A percentile compares a stretch with the other conserved stretches of the same genome.
phyloP scores from a whole-genome alignment of 1,140 invertebrate genomes.

The Leptinotarsa undecemlineata region DNA sequence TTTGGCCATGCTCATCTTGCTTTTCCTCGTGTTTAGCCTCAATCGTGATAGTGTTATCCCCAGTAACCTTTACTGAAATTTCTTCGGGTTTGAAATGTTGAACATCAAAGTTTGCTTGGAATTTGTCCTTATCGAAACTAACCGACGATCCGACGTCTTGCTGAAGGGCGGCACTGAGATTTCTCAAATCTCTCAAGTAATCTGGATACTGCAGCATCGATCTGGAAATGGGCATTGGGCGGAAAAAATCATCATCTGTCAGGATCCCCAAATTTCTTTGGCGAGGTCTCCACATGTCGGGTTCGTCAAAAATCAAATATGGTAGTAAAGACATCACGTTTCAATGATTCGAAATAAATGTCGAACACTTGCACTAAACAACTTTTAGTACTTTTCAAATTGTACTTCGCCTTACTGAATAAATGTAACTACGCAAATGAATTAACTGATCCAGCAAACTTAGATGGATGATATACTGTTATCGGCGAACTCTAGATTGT shows the following conservation, averaged over 20 bases:
- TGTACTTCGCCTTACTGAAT: no score
- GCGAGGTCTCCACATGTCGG: slow-evolving; percentile 29
- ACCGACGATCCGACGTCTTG: slow-evolving; percentile 56
- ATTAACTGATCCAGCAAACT: no score
- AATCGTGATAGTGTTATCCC: slow-evolving; percentile 66
- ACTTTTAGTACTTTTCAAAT: no score
- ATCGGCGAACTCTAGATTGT: no score
- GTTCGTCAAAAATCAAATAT: slow-evolving; percentile 4
- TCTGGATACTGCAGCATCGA: slow-evolving; percentile 19
- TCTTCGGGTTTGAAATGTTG: slow-evolving; percentile 74
- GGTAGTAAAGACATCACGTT: slow-evolving; percentile 5
- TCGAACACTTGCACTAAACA: neutral
- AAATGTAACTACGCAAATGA: no score
- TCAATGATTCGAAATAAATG: no score
- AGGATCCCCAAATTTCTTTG: neutral
- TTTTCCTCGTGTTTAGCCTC: slow-evolving; percentile 74
- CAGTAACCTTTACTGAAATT: slow-evolving; percentile 74
- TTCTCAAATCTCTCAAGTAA: slow-evolving; percentile 62
- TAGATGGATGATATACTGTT: no score
- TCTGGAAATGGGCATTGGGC: slow-evolving; percentile 32
- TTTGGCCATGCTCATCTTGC: slow-evolving; percentile 65
- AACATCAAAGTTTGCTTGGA: slow-evolving; percentile 73
- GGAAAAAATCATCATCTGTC: slow-evolving; percentile 39
- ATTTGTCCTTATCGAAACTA: slow-evolving; percentile 61
- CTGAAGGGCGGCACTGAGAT: slow-evolving; percentile 41